These are phyloP conservation scores for Oscheius onirici DNA, from an alignment of 2,888 invertebrate species.

Conservation along the genomic window DNA sequence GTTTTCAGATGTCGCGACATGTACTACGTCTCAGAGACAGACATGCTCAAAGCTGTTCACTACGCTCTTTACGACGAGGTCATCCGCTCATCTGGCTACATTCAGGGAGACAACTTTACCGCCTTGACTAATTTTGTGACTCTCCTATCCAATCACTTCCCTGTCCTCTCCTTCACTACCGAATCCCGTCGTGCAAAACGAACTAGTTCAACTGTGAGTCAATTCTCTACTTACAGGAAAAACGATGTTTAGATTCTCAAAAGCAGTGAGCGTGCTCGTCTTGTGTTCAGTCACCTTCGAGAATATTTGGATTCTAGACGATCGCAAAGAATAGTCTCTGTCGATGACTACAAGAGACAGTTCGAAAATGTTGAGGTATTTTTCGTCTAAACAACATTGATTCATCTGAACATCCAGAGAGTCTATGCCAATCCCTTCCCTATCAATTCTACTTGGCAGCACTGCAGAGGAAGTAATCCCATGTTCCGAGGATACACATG, in stretches of 20 bases:
- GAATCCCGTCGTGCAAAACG: constrained; percentile 50
- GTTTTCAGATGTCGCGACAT: constrained; percentile 57
- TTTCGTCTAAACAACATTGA: neutral
- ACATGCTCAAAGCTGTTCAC: constrained; percentile 69
- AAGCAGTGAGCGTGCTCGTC: constrained; percentile 65
- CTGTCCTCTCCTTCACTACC: constrained; percentile 65
- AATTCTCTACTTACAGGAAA: neutral
- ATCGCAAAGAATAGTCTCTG: constrained; percentile 51
- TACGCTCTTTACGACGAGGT: constrained; percentile 69
- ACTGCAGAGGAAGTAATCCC: constrained; percentile 71
- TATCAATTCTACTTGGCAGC: constrained; percentile 69
- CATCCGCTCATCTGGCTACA: constrained; percentile 45
- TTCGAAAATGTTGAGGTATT: constrained; percentile 67
- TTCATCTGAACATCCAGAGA: constrained; percentile 45
- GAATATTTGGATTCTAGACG: constrained; percentile 59
- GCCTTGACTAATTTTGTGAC: constrained; percentile 65
- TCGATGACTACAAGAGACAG: constrained; percentile 64
- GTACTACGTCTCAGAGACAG: constrained; percentile 71
- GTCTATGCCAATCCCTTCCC: constrained; percentile 69
- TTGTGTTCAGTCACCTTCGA: constrained; percentile 66
- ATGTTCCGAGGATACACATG: constrained; percentile 79
- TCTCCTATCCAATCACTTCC: constrained; percentile 68
- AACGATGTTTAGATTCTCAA: constrained; percentile 56
- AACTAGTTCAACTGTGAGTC: constrained; percentile 56
- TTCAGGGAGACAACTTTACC: constrained; percentile 67